phyloP scores from a whole-genome alignment of 1,140 invertebrate genomes.

The Drosophila teissieri region DNA sequence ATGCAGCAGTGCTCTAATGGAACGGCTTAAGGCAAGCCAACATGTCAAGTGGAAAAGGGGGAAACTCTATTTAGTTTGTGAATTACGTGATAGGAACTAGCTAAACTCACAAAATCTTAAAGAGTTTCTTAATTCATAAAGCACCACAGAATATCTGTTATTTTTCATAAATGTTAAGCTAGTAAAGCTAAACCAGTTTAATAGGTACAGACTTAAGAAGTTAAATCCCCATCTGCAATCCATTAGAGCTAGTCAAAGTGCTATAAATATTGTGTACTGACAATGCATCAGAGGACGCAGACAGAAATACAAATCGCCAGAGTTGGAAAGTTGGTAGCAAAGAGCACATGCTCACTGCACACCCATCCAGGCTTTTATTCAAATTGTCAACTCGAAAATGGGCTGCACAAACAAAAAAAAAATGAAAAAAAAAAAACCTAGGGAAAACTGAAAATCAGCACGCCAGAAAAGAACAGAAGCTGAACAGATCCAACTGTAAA shows the following conservation, averaged over 20 bases:
- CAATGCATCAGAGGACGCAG: slow-evolving; percentile 28
- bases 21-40: slow-evolving; percentile 18
- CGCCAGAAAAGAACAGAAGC: slow-evolving; percentile 40
- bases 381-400: slow-evolving; percentile 71
- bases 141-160: background rate
- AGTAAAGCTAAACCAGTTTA: slow-evolving; percentile 2
- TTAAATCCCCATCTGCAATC: slow-evolving; percentile 38
- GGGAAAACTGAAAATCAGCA: slow-evolving; percentile 29
- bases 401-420: slow-evolving; percentile 8
- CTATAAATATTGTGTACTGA: slow-evolving; percentile 38
- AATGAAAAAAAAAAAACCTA: background rate
- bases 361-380: slow-evolving; percentile 62
- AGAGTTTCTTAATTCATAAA: background rate
- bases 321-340: slow-evolving; percentile 24
- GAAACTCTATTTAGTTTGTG: slow-evolving; percentile 20
- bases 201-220: background rate
- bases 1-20: slow-evolving; percentile 18
- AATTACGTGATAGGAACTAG: background rate
- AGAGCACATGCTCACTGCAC: slow-evolving; percentile 62
- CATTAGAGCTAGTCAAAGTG: slow-evolving; percentile 48
- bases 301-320: slow-evolving; percentile 24
- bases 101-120: no score
- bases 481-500: slow-evolving; percentile 53
- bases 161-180: background rate
- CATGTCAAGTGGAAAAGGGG: slow-evolving; percentile 29